phyloP scores from a whole-genome alignment of 2,797 vertebrate genomes.

The Neostethus bicornis region DNA sequence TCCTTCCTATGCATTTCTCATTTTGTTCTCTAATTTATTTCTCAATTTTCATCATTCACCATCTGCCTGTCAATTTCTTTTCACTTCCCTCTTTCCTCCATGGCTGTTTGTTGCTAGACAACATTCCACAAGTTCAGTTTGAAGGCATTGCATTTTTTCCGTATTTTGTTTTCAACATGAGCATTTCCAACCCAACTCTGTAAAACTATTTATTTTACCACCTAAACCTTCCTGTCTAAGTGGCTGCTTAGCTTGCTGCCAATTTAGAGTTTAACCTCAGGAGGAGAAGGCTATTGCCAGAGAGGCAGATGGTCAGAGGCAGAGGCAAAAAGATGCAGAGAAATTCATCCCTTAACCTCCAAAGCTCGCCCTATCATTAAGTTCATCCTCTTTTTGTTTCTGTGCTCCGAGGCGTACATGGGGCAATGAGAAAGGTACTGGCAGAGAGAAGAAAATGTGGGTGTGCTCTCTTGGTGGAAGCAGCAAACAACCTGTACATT shows the following conservation, averaged over 20 bases:
- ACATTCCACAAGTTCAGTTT: conserved; percentile 43
- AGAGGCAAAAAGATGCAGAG: conserved; percentile 63
- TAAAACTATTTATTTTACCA: conserved; percentile 68
- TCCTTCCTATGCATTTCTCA: conserved; percentile 53
- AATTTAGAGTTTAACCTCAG: conserved; percentile 75
- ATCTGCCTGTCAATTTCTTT: conserved; percentile 65
- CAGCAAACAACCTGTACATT: conserved; percentile 31
- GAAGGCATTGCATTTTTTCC: conserved; percentile 33
- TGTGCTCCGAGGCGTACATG: conserved; percentile 39
- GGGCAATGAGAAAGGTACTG: conserved; percentile 10
- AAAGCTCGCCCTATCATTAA: conserved; percentile 53
- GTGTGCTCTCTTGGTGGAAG: conserved; percentile 45
- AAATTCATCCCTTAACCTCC: conserved; percentile 72
- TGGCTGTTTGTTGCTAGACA: conserved; percentile 43
- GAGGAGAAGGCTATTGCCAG: conserved; percentile 68
- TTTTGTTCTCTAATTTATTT: conserved; percentile 66
- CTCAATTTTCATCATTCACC: conserved; percentile 62
- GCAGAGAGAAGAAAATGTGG: conserved; percentile 38
- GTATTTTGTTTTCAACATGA: conserved; percentile 49
- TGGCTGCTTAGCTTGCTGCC: conserved; percentile 69
- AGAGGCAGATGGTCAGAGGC: conserved; percentile 78
- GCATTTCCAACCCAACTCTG: conserved; percentile 46
- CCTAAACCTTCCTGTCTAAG: conserved; percentile 64
- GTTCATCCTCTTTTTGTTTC: conserved; percentile 40
- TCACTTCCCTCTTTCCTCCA: conserved; percentile 35